A percentile compares a stretch with the other conserved stretches of the same genome.
Conservation (phyloP, 2,113 vertebrate species). For the Bungarus multicinctus region DNA sequence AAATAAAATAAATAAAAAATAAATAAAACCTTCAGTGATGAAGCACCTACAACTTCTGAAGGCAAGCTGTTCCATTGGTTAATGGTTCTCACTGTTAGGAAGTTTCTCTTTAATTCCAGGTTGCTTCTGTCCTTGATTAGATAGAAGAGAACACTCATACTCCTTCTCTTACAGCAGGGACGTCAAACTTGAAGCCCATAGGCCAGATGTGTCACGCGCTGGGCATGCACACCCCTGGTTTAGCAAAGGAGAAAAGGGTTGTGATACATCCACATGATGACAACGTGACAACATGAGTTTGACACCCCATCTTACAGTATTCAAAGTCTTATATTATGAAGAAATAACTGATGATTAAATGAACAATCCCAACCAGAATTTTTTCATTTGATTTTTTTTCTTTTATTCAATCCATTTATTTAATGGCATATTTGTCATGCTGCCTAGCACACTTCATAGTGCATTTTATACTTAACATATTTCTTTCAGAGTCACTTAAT, state of each 20-base stretch:
- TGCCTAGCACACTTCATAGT: not conserved
- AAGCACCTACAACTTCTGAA: not conserved
- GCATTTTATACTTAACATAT: conserved; percentile 14
- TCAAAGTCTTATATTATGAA: conserved; percentile 13
- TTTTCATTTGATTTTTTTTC: conserved; percentile 9
- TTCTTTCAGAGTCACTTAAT: conserved; percentile 36
- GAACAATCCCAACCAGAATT: not conserved
- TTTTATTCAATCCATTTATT: conserved; percentile 33
- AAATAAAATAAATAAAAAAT: no score
- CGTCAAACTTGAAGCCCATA: no score
- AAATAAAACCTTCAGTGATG: not conserved
- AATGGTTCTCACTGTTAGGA: not conserved
- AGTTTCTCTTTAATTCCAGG: not conserved
- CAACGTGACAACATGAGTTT: no score
- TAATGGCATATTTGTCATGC: conserved; percentile 25
- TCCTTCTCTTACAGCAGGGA: not conserved
- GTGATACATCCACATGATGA: no score
- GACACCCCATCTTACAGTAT: not conserved
- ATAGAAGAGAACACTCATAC: not conserved
- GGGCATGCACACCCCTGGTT: no score
- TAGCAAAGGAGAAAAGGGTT: no score
- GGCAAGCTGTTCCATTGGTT: not conserved
- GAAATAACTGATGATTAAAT: conserved; percentile 15
- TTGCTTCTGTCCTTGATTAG: not conserved
- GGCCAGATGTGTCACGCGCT: no score